Conservation (phyloP, 2,113 vertebrate species). For the Alligator mississippiensis region DNA sequence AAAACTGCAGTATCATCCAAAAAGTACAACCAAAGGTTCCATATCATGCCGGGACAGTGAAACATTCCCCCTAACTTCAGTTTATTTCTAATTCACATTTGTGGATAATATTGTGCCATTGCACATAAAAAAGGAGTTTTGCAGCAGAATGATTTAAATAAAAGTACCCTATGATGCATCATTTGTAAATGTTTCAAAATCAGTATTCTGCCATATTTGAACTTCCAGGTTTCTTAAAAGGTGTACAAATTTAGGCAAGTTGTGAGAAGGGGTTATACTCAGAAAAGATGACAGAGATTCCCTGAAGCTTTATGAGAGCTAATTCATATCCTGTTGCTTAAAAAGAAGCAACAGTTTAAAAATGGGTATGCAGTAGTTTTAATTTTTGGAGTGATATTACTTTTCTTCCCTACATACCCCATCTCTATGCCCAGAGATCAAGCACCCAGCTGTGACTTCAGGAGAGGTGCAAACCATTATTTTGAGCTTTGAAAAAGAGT, state of each 20-base stretch:
- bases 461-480: background rate
- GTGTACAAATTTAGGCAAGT: background rate
- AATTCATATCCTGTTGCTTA: background rate
- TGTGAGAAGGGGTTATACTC: background rate
- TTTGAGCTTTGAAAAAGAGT: background rate
- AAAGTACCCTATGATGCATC: background rate
- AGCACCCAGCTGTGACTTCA: background rate
- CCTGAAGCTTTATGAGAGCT: background rate
- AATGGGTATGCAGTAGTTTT: background rate
- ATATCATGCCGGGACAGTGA: background rate
- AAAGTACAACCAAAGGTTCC: background rate
- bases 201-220: background rate
- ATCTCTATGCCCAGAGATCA: background rate
- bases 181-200: background rate
- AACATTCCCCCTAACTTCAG: background rate
- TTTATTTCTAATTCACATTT: background rate
- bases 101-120: background rate
- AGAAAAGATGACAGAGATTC: background rate
- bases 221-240: background rate
- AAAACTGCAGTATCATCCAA: background rate
- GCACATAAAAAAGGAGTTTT: background rate
- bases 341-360: background rate
- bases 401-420: background rate
- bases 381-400: background rate
- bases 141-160: background rate